phyloP scores from a whole-genome alignment of 2,888 invertebrate genomes.

The Hydraecia micacea region DNA sequence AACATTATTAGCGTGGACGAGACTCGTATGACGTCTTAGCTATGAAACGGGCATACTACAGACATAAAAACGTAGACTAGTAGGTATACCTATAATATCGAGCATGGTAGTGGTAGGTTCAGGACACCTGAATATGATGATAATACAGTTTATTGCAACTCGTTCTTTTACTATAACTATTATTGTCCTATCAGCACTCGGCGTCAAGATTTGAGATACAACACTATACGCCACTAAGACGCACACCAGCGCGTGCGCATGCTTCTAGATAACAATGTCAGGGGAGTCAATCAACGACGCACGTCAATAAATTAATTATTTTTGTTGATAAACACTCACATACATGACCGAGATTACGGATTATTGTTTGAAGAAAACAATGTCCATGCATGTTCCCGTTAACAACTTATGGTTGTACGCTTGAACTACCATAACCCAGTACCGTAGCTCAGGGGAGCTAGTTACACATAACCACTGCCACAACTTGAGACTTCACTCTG shows the following conservation, averaged over 20 bases:
- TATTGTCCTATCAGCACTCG: slow-evolving; percentile 7
- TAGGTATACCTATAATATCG: neutral
- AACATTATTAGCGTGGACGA: neutral
- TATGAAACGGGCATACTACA: neutral
- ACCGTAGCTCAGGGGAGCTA: too few relatives aligned
- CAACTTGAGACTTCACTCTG: too few relatives aligned
- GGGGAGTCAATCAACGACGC: slow-evolving; percentile 25
- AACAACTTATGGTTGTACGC: neutral
- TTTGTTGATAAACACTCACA: slow-evolving; percentile 35
- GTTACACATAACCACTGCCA: neutral
- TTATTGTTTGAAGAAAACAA: slow-evolving; percentile 11
- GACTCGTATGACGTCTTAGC: neutral
- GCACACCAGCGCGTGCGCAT: too few relatives aligned
- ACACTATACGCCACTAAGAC: neutral
- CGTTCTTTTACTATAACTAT: neutral
- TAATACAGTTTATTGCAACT: neutral
- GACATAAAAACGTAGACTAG: neutral
- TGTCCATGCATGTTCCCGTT: neutral
- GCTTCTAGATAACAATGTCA: slow-evolving; percentile 46
- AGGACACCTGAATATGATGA: neutral
- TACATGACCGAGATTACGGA: slow-evolving; percentile 6
- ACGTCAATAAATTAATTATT: slow-evolving; percentile 40
- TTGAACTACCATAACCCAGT: neutral
- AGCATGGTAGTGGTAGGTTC: neutral
- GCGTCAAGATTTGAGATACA: neutral